Evolutionary conservation across 2,888 invertebrate genomes (phyloP), one percentile per base, ranked within the genome.

Genomic region (Holacanthella duospinosa): DNA sequence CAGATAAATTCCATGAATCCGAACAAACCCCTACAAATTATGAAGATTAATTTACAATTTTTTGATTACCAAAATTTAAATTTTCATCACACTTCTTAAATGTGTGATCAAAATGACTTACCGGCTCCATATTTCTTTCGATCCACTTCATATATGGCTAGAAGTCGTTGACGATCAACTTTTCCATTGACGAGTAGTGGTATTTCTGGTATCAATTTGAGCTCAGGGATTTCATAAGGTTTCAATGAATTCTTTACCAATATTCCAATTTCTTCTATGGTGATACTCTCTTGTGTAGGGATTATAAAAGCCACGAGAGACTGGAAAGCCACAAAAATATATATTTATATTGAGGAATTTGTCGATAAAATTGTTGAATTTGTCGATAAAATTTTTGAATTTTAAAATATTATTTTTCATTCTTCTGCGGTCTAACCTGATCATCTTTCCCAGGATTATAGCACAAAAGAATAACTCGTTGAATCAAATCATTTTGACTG

Each of bases 131-230:
- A n/a, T n/a, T n/a, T n/a, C n/a, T n/a, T 58, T n/a, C 48, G 43
- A 6, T 59, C 48, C 3, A 26, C 3, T 27, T 59, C 48, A 28
- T 43, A 59, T 6, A 27, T 36, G 27, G 43, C 86, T 60, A 92
- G 77, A 36, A 93, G 77, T 0, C 84, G 79, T 75, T 92, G 90
- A 43, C 92, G 80, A 77, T 93, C 92, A 6, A 86, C 86, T 79
- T 93, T 93, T 0, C 92, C 93, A 75, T 92, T 93, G 0, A 89
- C 88, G 29, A 91, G 79, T 28, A 89, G 78, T 0, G 92, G 92
- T 60, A 93, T 82, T 21, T 77, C 82, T 25, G 89, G 86, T 16
- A 90, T 9, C 19, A 71, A 61, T 6, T 65, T 53, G 2, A 76
- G 43, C 19, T 74, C 59, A 2, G 73, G 73, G 4, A 67, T 59